Base-by-base conservation (phyloP, 1,140 invertebrate species). In the Cherax destructor region DNA sequence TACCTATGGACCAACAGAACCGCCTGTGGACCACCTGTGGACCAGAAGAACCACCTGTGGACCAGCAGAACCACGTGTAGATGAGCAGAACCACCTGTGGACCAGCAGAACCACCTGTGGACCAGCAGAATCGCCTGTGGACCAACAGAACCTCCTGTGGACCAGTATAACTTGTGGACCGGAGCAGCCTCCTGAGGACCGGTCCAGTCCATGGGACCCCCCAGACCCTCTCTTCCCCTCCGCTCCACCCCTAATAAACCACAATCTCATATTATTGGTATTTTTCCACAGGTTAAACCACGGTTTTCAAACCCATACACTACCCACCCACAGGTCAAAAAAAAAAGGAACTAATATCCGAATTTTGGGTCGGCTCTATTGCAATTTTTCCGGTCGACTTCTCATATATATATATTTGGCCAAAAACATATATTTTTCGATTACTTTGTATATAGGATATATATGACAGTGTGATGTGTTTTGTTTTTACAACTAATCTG, bases 301-400 rank as follows among this genome's bases (percentile, higher is more conserved):
- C 30, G 30, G 69, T n/a, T 5, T 24, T 74, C 24, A 74, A 74
- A 74, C 30, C 69, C 69, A 74, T 74, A 74, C 5, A 74, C n/a
- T 74, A 30, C n/a, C 5, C 16, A 74, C 7, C 24, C 7, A 30
- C 13, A 30, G 30, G 24, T 3, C 5, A 74, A 74, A 74, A 24
- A 74, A 74, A 69, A 69, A 69, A 18, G 21, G 21, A 69, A 69
- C 5, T 21, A 41, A 41, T 41, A 21, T 69, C 5, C 13, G 13
- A 6, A 18, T 69, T 69, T 69, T 16, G 5, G 21, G 24, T 74
- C 69, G 69, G 24, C 24, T n/a, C 69, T n/a, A 74, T 74, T n/a
- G 30, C 69, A 24, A 74, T 74, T 74, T 74, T 74, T 74, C n/a
- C 30, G 69, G 69, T 74, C 69, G 69, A 74, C n/a, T 74, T 74